These are phyloP conservation scores for Wiebesia pumilae DNA, from an alignment of 1,140 invertebrate genomes.

Conservation along the genomic window DNA sequence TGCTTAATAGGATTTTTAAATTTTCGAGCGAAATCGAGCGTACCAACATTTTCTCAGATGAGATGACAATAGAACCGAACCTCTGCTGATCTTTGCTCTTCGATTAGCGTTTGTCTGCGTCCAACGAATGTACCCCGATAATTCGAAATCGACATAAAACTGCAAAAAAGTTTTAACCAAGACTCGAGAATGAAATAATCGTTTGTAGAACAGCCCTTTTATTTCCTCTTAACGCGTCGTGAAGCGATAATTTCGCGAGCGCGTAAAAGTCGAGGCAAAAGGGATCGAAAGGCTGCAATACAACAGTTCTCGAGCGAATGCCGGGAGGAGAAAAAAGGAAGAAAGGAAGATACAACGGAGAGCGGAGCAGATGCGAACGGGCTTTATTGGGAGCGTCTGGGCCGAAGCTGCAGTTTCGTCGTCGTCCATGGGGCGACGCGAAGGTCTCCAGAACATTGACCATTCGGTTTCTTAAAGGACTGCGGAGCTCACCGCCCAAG, in stretches of 20 bases:
- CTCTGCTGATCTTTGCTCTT: too few species aligned
- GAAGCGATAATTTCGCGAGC: not conserved
- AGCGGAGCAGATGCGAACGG: slow-evolving; percentile 56
- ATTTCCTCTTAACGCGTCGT: not conserved
- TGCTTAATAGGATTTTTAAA: not conserved
- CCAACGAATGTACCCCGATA: too few species aligned
- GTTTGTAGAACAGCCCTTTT: not conserved
- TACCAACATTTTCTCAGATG: too few species aligned
- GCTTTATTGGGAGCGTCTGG: slow-evolving; percentile 68
- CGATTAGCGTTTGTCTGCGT: too few species aligned
- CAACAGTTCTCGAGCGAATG: not conserved
- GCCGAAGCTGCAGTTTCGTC: slow-evolving; percentile 63
- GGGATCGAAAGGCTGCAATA: not conserved
- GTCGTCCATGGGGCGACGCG: slow-evolving; percentile 66
- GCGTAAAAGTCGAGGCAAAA: not conserved
- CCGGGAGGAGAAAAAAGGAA: not conserved
- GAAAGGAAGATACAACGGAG: not conserved
- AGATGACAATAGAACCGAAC: too few species aligned
- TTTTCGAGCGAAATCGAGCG: too few species aligned
- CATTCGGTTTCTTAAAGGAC: slow-evolving; percentile 62
- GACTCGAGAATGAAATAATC: not conserved
- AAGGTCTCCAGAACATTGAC: slow-evolving; percentile 71
- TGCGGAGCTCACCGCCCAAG: slow-evolving; percentile 63
- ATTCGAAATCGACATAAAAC: too few species aligned
- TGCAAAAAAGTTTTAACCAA: not conserved